phyloP scores from a whole-genome alignment of 2,113 vertebrate species.

The Phrynocephalus versicolor region DNA sequence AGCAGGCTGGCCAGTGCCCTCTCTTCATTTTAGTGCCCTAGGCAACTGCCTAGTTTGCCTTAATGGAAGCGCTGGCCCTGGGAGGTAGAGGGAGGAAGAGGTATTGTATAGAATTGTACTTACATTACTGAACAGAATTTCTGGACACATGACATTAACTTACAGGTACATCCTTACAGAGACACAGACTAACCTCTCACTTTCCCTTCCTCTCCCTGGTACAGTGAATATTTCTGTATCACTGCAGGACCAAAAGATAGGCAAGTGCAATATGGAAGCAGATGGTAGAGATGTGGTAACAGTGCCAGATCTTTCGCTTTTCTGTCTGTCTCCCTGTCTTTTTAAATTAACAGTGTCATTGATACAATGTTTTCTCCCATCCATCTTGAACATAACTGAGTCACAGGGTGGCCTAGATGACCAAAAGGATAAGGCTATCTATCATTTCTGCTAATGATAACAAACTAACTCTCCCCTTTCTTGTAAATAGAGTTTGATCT shows the following conservation, averaged over 20 bases:
- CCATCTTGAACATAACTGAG: neutral
- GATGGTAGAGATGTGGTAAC: neutral
- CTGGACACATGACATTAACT: neutral
- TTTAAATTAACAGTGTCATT: conserved; percentile 1
- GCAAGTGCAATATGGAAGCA: neutral
- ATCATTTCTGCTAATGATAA: neutral
- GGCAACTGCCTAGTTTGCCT: too few species aligned
- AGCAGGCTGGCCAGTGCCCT: too few species aligned
- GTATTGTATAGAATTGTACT: too few species aligned
- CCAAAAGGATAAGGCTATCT: neutral
- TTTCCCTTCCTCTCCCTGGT: neutral
- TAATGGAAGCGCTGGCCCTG: too few species aligned
- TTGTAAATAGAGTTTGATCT: neutral
- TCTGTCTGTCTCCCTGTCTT: neutral
- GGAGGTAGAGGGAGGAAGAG: too few species aligned
- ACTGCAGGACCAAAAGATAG: neutral
- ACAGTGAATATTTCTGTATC: neutral
- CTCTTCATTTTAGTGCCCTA: too few species aligned
- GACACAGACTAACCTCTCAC: neutral
- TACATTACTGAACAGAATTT: neutral
- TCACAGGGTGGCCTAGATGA: neutral
- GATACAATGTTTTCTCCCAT: neutral
- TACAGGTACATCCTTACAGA: neutral
- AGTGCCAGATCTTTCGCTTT: neutral
- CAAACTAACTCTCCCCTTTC: neutral